These are phyloP conservation scores for Sacculina carcini DNA, from an alignment of 2,888 invertebrate species.

Conservation along the genomic window DNA sequence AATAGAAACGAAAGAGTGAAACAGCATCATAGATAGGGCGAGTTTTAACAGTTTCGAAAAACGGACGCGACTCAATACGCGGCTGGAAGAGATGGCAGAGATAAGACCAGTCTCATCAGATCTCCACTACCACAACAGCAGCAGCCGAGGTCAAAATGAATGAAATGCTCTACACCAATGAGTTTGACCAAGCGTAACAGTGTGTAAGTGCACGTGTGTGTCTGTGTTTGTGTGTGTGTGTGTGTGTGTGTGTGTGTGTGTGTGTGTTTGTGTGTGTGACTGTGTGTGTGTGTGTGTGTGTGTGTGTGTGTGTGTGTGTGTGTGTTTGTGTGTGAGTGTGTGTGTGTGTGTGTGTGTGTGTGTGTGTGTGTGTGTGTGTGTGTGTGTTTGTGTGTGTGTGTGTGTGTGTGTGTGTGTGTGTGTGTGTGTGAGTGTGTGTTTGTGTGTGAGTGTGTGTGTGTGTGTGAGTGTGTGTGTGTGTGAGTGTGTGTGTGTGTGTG, in stretches of 20 bases:
- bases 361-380: not conserved
- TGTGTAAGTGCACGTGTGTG: not conserved
- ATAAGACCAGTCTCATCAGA: too few species aligned
- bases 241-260: not conserved
- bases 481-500: not conserved
- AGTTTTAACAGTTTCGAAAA: too few species aligned
- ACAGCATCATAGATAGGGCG: too few species aligned
- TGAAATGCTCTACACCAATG: too few species aligned
- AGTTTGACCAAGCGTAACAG: not conserved
- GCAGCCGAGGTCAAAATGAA: too few species aligned
- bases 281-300: not conserved
- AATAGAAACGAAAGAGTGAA: too few species aligned
- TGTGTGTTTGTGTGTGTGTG: not conserved
- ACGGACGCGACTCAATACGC: too few species aligned
- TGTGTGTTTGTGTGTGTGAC: not conserved
- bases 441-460: not conserved
- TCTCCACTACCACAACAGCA: too few species aligned
- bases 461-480: not conserved
- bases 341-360: not conserved
- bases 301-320: not conserved
- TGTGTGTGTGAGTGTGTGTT: not conserved
- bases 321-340: conserved; percentile 2
- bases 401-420: not conserved
- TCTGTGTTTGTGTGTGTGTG: not conserved
- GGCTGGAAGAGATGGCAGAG: too few species aligned